Base-by-base conservation (phyloP, 2,888 invertebrate genomes). In the Zaprionus bogoriensis region DNA sequence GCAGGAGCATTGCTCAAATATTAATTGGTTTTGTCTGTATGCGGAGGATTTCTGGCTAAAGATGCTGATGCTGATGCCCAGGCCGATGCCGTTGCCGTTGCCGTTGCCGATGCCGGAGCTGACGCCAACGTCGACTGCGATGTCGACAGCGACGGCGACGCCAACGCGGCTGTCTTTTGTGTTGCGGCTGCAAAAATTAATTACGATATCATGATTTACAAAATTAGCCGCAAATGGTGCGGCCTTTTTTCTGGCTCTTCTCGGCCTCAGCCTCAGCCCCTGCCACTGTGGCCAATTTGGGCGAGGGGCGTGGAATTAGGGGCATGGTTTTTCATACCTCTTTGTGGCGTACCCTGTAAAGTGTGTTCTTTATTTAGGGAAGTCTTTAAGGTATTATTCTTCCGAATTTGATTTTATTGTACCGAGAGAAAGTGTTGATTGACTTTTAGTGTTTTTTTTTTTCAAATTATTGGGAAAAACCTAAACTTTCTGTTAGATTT, bases 1-100 rank as follows among this genome's bases (percentile, higher is more conserved):
- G 86, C 77, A 82, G 88, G 89, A 87, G 84, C 85, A 86, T 87
- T 87, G 87, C 80, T 87, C 87, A 87, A 85, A 89, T 88, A 89
- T 89, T 89, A 89, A 89, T 89, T 84, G 83, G 83, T 82, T 82
- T 85, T 77, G 85, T 80, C 69, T 77, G 75, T 64, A 60, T 66
- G 60, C 61, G 22, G 66, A 67, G 77, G 85, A 81, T 80, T 80
- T 80, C 85, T 84, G 71, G 62, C 70, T 77, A 80, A 79, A 73
- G 61, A 66, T 51, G 67, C 67, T 57, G 54, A 64, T 27, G 61
- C 22, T 17, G 60, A 45, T 44, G 45, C 19, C 20, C 39, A 6
- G 48, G 5, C 27, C 10, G 7, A 22, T 45, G 28, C 22, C 41
- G 27, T 44, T 28, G 39, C 25, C 14, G 50, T 12, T 7, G 41